These are phyloP conservation scores for Heterochromis multidens DNA, from an alignment of 2,113 vertebrate genomes.

Conservation along the genomic window DNA sequence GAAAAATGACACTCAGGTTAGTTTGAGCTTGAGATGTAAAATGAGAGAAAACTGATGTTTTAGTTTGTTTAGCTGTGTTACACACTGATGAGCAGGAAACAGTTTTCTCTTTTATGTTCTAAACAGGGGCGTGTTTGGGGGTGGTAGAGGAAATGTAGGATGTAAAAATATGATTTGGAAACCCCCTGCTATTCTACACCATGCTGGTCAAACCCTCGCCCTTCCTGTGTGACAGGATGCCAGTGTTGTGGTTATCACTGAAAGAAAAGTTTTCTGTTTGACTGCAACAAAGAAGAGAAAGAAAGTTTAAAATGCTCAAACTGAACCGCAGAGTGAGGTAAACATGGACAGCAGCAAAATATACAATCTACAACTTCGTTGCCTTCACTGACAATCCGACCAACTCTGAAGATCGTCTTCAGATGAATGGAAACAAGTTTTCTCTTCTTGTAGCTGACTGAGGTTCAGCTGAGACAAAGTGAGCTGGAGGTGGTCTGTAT, in stretches of 20 bases:
- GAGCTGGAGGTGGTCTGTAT: fast-evolving
- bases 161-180: too few relatives aligned
- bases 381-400: fast-evolving
- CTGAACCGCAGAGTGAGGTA: background rate
- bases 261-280: too few relatives aligned
- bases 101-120: fast-evolving
- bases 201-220: background rate
- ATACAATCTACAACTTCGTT: background rate
- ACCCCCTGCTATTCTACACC: too few relatives aligned
- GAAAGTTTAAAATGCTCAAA: background rate
- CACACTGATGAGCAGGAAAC: background rate
- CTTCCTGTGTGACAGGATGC: too few relatives aligned
- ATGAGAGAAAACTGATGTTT: background rate
- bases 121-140: background rate
- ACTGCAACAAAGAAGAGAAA: too few relatives aligned
- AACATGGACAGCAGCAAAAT: background rate
- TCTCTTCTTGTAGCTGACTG: background rate
- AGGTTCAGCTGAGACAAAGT: background rate
- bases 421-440: fast-evolving
- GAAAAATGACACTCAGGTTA: too few relatives aligned
- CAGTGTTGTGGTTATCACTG: too few relatives aligned
- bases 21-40: background rate
- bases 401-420: fast-evolving
- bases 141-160: too few relatives aligned
- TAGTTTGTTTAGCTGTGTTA: background rate